These are phyloP conservation scores for Pediacus dermestoides DNA, from an alignment of 2,888 invertebrate genomes.

Conservation along the genomic window DNA sequence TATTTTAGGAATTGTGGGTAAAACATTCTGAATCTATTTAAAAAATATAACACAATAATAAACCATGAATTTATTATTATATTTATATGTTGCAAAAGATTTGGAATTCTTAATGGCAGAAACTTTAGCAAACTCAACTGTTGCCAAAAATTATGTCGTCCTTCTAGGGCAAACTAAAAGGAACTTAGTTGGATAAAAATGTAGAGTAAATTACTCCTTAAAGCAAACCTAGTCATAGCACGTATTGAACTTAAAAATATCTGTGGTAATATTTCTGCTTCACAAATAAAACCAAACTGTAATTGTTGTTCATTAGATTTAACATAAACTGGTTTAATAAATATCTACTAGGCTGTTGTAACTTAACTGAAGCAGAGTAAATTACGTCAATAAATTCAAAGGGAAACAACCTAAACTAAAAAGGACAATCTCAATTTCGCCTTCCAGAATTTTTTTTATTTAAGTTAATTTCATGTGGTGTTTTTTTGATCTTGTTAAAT, in stretches of 20 bases:
- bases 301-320: constrained; percentile 1
- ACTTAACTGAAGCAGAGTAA: neutral
- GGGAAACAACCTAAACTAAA: constrained; percentile 30
- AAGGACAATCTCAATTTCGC: constrained; percentile 33
- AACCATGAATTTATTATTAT: constrained; percentile 6
- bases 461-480: neutral
- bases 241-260: neutral
- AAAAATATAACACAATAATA: too few species aligned
- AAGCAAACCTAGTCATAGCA: constrained; percentile 2
- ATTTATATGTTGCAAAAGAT: constrained; percentile 6
- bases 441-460: constrained; percentile 27
- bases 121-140: constrained; percentile 1
- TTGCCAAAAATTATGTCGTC: constrained; percentile 15
- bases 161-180: constrained; percentile 36
- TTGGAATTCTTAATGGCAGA: neutral
- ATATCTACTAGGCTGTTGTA: too few species aligned
- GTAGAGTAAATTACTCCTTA: constrained; percentile 49
- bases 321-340: too few species aligned
- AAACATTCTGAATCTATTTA: constrained; percentile 12
- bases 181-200: constrained; percentile 42
- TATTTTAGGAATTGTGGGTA: constrained; percentile 27
- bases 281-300: neutral
- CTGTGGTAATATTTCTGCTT: neutral
- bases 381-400: constrained; percentile 13
- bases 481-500: neutral